These are phyloP conservation scores for Limnephilus lunatus DNA, from an alignment of 2,888 invertebrate species.

Conservation along the genomic window DNA sequence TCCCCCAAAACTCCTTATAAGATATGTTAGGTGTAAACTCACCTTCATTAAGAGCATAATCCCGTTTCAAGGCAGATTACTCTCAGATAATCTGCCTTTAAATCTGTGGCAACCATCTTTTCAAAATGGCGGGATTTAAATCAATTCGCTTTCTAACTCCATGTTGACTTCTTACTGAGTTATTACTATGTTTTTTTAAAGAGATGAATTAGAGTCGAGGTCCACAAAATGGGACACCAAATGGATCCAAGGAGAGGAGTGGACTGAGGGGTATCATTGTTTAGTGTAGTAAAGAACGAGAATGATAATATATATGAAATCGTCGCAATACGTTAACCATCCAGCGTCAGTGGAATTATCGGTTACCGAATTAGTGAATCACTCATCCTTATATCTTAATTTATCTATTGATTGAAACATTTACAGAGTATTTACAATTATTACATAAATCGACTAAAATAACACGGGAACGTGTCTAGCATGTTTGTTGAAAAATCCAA, in stretches of 20 bases:
- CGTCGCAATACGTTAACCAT: too few relatives aligned
- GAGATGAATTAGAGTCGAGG: background rate
- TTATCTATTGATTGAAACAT: too few relatives aligned
- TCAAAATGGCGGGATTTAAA: background rate
- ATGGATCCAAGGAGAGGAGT: background rate
- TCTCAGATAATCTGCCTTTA: background rate
- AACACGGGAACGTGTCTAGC: too few relatives aligned
- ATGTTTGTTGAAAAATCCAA: too few relatives aligned
- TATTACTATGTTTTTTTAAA: background rate
- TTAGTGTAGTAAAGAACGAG: too few relatives aligned
- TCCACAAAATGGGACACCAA: background rate
- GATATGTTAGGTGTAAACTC: background rate
- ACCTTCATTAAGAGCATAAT: background rate
- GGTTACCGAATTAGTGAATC: too few relatives aligned
- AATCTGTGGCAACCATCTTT: background rate
- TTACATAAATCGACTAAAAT: too few relatives aligned
- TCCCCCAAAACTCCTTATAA: background rate
- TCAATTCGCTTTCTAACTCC: background rate
- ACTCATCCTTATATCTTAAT: too few relatives aligned
- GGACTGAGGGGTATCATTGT: too few relatives aligned
- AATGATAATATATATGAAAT: too few relatives aligned
- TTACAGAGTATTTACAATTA: too few relatives aligned
- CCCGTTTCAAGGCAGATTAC: background rate
- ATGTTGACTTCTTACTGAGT: background rate
- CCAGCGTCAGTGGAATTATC: too few relatives aligned